Conservation (phyloP, 2,888 invertebrate genomes). For the Zhuqinia jingwanae region DNA sequence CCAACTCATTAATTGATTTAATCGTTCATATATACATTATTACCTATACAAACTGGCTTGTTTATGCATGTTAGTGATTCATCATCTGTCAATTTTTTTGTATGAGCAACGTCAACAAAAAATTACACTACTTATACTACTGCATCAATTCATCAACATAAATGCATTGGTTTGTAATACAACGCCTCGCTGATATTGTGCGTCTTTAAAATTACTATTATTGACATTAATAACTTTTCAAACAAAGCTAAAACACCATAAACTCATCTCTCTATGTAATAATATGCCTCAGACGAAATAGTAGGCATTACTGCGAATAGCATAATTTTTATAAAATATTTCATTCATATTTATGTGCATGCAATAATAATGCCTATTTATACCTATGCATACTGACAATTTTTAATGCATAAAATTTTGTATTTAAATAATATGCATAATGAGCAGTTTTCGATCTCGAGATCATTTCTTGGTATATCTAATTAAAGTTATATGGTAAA, state of each 20-base stretch:
- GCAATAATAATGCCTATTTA: too few relatives aligned
- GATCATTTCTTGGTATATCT: constrained; percentile 15
- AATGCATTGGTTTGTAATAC: neutral
- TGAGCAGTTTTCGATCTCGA: constrained; percentile 28
- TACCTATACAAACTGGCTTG: too few relatives aligned
- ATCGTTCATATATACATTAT: constrained; percentile 7
- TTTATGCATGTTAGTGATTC: neutral
- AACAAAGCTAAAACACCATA: too few relatives aligned
- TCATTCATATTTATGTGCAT: neutral
- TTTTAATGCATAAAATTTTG: too few relatives aligned
- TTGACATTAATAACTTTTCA: neutral
- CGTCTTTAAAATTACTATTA: neutral
- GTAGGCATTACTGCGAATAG: neutral
- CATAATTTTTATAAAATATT: too few relatives aligned
- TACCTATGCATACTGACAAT: too few relatives aligned
- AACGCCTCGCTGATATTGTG: neutral
- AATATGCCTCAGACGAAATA: too few relatives aligned
- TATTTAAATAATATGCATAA: neutral
- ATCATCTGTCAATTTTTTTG: neutral
- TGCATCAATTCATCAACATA: too few relatives aligned
- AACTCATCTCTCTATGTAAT: neutral
- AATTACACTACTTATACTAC: too few relatives aligned
- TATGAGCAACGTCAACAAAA: neutral
- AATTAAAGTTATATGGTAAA: neutral
- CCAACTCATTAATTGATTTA: constrained; percentile 18